Evolutionary conservation across 1,140 invertebrate species (phyloP).

Genomic region (Telenomus remus): DNA sequence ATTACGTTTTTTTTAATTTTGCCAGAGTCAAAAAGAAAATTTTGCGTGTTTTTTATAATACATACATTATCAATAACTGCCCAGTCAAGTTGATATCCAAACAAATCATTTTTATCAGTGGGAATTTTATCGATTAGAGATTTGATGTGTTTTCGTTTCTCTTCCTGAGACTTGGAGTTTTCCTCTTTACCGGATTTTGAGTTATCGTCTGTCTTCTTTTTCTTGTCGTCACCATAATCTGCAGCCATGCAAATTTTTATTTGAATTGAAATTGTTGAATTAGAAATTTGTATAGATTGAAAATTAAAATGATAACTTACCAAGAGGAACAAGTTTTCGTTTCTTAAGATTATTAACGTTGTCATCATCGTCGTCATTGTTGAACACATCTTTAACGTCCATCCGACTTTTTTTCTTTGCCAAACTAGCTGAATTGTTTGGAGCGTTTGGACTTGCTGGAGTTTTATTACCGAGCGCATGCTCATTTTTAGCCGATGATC

Average conservation of each 20-base stretch:
- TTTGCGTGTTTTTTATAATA: no score
- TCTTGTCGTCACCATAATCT: conserved; percentile 83
- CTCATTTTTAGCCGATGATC: conserved; percentile 65
- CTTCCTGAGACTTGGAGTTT: conserved; percentile 87
- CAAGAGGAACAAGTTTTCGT: conserved; percentile 89
- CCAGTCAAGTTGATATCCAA: conserved; percentile 95
- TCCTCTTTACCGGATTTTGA: conserved; percentile 82
- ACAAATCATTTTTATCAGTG: conserved; percentile 96
- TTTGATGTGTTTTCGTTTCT: conserved; percentile 97
- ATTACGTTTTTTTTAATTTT: no score
- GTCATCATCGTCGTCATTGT: conserved; percentile 91
- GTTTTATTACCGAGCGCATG: conserved; percentile 71
- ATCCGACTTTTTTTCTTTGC: conserved; percentile 83
- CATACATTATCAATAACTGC: conserved; percentile 87
- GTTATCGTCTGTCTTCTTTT: conserved; percentile 76
- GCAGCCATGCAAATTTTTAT: no score
- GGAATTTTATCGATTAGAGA: conserved; percentile 98
- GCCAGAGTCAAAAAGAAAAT: no score
- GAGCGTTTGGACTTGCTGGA: conserved; percentile 68
- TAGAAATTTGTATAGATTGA: no score
- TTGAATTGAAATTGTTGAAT: no score
- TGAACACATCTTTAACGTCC: conserved; percentile 92
- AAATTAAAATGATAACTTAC: conserved; percentile 69
- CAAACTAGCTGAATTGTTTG: conserved; percentile 60
- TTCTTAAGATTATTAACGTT: conserved; percentile 81